phyloP scores from a whole-genome alignment of 2,797 vertebrate genomes.

The Pangasius krempfi region DNA sequence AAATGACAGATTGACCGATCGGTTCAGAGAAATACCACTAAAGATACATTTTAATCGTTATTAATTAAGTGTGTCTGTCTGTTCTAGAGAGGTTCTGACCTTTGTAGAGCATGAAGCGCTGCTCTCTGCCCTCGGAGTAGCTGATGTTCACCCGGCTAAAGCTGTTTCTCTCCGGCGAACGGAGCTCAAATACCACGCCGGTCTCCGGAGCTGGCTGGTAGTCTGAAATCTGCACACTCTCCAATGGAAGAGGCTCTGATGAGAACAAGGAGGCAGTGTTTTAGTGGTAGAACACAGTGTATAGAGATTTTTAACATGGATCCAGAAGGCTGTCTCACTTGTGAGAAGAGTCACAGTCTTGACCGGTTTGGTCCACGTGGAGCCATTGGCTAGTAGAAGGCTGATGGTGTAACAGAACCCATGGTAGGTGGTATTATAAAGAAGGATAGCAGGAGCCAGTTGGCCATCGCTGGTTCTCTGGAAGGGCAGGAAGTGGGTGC shows the following conservation, averaged over 20 bases:
- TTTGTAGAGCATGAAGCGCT: slow-evolving; percentile 89
- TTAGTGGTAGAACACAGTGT: background rate
- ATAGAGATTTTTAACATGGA: background rate
- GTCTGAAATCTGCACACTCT: slow-evolving; percentile 83
- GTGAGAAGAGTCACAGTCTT: slow-evolving; percentile 84
- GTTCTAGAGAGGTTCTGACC: slow-evolving; percentile 67
- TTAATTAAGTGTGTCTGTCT: background rate
- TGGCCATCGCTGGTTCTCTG: slow-evolving; percentile 69
- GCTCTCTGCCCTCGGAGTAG: slow-evolving; percentile 85
- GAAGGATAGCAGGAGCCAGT: slow-evolving; percentile 75
- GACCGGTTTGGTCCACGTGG: slow-evolving; percentile 78
- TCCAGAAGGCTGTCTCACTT: slow-evolving; percentile 74
- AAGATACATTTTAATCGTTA: background rate
- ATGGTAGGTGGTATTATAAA: slow-evolving; percentile 86
- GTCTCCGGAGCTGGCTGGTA: slow-evolving; percentile 91
- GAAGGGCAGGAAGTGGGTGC: slow-evolving; percentile 84
- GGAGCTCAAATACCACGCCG: slow-evolving; percentile 89
- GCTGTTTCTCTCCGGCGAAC: slow-evolving; percentile 84
- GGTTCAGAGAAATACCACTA: background rate
- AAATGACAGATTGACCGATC: background rate
- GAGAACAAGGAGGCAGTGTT: slow-evolving; percentile 19
- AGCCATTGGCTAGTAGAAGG: slow-evolving; percentile 79
- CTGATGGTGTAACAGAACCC: slow-evolving; percentile 89
- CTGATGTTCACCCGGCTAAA: slow-evolving; percentile 96
- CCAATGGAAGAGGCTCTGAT: slow-evolving; percentile 88